Base-by-base conservation (phyloP, 2,797 vertebrate genomes). In the Syngnathus rostellatus region DNA sequence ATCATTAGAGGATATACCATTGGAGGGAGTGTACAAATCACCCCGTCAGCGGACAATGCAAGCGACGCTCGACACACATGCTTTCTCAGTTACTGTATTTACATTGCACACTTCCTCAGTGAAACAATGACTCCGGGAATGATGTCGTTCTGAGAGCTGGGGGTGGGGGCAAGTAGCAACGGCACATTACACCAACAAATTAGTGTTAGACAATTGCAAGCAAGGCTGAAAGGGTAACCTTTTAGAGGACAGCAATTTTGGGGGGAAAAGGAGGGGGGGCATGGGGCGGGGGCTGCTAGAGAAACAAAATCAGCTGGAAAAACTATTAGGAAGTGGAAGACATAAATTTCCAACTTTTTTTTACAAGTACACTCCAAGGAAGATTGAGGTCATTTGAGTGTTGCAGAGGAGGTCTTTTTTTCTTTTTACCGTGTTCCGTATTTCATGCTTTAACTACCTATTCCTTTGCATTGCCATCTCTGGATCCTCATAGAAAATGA, bases 21-120 rank as follows among this genome's bases (percentile, higher is more conserved):
- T 82, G 84, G 77, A 85, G 74, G 79, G 82, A 84, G 84, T 86
- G 85, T 87, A 81, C 82, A 78, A 77, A 86, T 87, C 77, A 84
- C 76, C 80, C 74, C 54, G 37, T 81, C 64, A 40, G 79, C 70
- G 83, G 80, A 84, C 72, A 77, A 86, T 90, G 90, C 90, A 91
- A 91, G 89, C 89, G 73, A 76, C 63, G 83, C 85, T 77, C 82
- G 88, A 90, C 91, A 91, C 81, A 94, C 93, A 93, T 93, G 93
- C 92, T 95, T 94, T 95, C 94, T 94, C 87, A 87, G 89, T 94
- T 91, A 94, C 90, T 90, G 89, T 95, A 95, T 96, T 97, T 97
- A 97, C 94, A 91, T 92, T 93, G 91, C 81, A 67, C 76, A 74
- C 92, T 99, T 99, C 96, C 96, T 94, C 88, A 86, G 86, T 80